A percentile compares a stretch with the other conserved stretches of the same genome.
Conservation (phyloP, 2,888 invertebrate species). For the Xestobium rufovillosum region DNA sequence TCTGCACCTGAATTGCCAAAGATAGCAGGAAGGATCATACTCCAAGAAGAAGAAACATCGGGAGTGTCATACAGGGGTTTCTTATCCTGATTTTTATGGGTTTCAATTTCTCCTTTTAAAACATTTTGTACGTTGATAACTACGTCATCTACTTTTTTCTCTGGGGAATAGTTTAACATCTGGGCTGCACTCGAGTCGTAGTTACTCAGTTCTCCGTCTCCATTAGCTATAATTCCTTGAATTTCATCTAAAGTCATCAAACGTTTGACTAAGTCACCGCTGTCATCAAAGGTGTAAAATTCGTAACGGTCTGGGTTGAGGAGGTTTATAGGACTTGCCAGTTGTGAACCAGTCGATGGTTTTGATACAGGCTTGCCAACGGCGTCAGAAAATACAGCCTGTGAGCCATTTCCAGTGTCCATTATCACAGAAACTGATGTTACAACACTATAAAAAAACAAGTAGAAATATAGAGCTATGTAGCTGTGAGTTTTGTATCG, state of each 20-base stretch:
- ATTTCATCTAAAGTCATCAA: constrained; percentile 81
- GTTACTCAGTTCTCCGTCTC: constrained; percentile 59
- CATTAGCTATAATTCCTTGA: constrained; percentile 75
- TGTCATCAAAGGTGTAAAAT: constrained; percentile 80
- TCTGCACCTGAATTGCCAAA: constrained; percentile 52
- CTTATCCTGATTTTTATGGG: constrained; percentile 45
- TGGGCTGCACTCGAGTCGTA: constrained; percentile 42
- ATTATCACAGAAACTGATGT: constrained; percentile 59
- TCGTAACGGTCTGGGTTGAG: constrained; percentile 78
- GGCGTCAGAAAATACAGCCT: constrained; percentile 61
- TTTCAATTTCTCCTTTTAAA: constrained; percentile 67
- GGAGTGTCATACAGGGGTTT: constrained; percentile 58
- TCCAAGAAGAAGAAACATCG: constrained; percentile 71
- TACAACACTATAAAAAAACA: constrained; percentile 48
- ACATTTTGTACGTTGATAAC: constrained; percentile 79
- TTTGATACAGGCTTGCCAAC: constrained; percentile 60
- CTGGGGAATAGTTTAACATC: constrained; percentile 41
- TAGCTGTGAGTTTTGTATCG: constrained; percentile 5
- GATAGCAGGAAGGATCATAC: constrained; percentile 71
- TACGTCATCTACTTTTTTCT: constrained; percentile 68
- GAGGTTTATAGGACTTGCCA: constrained; percentile 73
- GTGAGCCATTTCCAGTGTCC: constrained; percentile 48
- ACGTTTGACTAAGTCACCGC: constrained; percentile 72
- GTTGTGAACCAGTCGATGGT: constrained; percentile 53
- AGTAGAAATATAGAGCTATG: constrained; percentile 3